These are phyloP conservation scores for Eurytoma californica DNA, from an alignment of 2,888 invertebrate genomes.

Conservation along the genomic window DNA sequence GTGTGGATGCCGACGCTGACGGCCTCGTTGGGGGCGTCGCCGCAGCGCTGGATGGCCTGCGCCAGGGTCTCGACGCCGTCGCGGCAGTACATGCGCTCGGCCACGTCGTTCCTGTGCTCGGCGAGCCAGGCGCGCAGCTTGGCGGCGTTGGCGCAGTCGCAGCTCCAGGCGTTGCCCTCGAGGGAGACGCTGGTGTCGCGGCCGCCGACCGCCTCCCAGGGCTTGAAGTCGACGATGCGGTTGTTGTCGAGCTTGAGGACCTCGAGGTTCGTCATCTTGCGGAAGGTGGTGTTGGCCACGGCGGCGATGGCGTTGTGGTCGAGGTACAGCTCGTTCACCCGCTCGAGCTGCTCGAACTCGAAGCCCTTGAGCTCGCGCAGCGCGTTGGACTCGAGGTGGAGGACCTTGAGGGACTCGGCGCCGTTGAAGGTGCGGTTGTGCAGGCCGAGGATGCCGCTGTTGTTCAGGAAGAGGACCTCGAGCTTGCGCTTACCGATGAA, in stretches of 20 bases:
- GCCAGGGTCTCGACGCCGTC: slow-evolving; percentile 78
- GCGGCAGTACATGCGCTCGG: slow-evolving; percentile 83
- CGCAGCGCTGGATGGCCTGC: slow-evolving; percentile 78
- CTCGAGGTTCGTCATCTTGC: slow-evolving; percentile 83
- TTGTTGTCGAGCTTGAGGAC: slow-evolving; percentile 86
- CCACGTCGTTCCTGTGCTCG: slow-evolving; percentile 81
- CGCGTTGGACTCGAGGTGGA: slow-evolving; percentile 87
- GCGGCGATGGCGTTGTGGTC: slow-evolving; percentile 85
- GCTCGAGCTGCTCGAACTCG: slow-evolving; percentile 86
- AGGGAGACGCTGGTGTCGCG: slow-evolving; percentile 82
- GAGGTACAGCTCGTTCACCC: slow-evolving; percentile 85
- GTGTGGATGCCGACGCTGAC: slow-evolving; percentile 77
- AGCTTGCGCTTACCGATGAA: slow-evolving; percentile 91
- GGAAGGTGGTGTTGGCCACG: slow-evolving; percentile 87
- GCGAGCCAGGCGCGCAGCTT: slow-evolving; percentile 84
- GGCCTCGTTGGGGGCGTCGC: slow-evolving; percentile 82
- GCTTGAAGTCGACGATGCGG: slow-evolving; percentile 85
- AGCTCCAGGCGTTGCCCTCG: slow-evolving; percentile 89
- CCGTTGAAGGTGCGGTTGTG: slow-evolving; percentile 91
- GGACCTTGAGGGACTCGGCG: slow-evolving; percentile 82
- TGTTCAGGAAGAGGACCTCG: slow-evolving; percentile 86
- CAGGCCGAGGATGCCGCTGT: slow-evolving; percentile 85
- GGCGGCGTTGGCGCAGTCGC: slow-evolving; percentile 85
- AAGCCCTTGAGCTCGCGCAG: slow-evolving; percentile 84
- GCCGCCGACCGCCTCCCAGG: slow-evolving; percentile 80